Evolutionary conservation across 1,140 invertebrate species (phyloP).

Genomic region (Drosophila auraria): DNA sequence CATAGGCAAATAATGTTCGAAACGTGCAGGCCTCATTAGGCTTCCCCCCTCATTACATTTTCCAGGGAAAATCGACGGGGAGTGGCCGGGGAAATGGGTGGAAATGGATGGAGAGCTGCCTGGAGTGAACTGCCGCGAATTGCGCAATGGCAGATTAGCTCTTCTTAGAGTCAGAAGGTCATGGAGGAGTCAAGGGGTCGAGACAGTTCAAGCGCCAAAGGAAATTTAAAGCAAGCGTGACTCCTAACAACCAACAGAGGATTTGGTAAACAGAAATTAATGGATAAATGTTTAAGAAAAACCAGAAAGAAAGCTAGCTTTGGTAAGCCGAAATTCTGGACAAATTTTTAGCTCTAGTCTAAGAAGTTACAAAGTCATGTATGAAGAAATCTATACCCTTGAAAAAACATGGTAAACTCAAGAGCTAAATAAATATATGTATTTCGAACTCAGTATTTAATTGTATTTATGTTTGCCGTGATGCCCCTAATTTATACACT

Average conservation of each 20-base stretch:
- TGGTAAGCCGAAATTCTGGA: too few relatives aligned
- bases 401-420: background rate
- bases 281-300: background rate
- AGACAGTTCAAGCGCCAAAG: background rate
- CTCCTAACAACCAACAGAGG: background rate
- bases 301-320: too few relatives aligned
- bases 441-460: background rate
- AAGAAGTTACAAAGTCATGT: too few relatives aligned
- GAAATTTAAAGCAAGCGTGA: background rate
- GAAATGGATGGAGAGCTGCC: background rate
- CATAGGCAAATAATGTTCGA: slow-evolving; percentile 59
- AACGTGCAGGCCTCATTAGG: slow-evolving; percentile 63
- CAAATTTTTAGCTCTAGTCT: too few relatives aligned
- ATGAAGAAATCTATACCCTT: background rate
- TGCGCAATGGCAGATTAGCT: slow-evolving; percentile 54
- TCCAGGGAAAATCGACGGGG: slow-evolving; percentile 14
- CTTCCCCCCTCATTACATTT: slow-evolving; percentile 21
- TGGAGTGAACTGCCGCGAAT: slow-evolving; percentile 33
- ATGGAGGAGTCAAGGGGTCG: slow-evolving; percentile 11
- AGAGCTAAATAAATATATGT: background rate
- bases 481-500: slow-evolving; percentile 20
- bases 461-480: slow-evolving; percentile 3
- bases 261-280: background rate
- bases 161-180: background rate
- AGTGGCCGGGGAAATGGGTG: background rate